Conservation (phyloP, 1,140 invertebrate genomes). For the Dendrolimus punctatus region DNA sequence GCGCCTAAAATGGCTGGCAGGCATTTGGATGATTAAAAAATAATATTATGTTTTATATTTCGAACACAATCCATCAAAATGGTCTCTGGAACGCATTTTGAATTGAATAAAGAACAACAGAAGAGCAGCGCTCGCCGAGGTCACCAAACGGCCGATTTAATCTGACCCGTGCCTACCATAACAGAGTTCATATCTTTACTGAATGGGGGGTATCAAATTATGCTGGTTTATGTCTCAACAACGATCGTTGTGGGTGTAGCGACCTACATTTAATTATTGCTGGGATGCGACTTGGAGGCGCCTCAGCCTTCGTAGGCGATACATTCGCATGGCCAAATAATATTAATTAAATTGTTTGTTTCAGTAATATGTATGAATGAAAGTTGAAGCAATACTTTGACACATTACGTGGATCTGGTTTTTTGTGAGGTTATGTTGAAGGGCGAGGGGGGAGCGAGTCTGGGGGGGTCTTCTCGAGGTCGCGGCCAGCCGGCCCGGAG, state of each 20-base stretch:
- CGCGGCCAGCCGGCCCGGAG: too few relatives aligned
- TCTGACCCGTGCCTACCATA: constrained; percentile 20
- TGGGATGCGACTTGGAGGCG: constrained; percentile 53
- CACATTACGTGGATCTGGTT: too few relatives aligned
- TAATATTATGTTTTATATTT: neutral
- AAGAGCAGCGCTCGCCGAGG: constrained; percentile 33
- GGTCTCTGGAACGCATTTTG: constrained; percentile 30
- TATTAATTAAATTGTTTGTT: neutral
- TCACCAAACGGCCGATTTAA: constrained; percentile 32
- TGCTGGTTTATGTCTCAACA: constrained; percentile 30
- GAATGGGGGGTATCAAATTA: constrained; percentile 23
- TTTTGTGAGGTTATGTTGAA: too few relatives aligned
- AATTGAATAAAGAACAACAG: constrained; percentile 48
- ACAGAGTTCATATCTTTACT: constrained; percentile 16
- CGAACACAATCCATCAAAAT: constrained; percentile 22
- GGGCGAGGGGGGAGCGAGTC: too few relatives aligned
- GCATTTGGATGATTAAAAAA: too few relatives aligned
- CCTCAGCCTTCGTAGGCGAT: constrained; percentile 50
- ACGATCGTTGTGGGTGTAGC: constrained; percentile 43
- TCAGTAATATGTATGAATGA: neutral
- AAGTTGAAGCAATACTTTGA: constrained; percentile 2
- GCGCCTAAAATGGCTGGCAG: too few relatives aligned
- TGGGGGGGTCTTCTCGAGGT: too few relatives aligned
- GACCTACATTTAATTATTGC: constrained; percentile 63
- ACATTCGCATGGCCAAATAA: constrained; percentile 6